Conservation (phyloP, 2,888 invertebrate species). For the Campoplex capitator region DNA sequence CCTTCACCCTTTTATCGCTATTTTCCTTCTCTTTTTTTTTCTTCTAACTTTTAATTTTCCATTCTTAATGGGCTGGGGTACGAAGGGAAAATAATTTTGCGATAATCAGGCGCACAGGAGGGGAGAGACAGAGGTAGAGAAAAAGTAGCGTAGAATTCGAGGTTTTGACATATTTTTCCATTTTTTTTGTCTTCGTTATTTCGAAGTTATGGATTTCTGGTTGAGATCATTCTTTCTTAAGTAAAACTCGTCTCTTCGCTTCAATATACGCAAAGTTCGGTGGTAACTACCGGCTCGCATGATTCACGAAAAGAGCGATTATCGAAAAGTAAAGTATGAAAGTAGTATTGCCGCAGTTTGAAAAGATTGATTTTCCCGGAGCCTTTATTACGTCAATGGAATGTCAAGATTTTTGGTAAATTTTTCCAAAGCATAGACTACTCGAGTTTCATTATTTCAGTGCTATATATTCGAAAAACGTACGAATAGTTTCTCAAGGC, state of each 20-base stretch:
- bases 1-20: not conserved
- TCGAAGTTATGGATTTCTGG: not conserved
- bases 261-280: not conserved
- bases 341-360: slow-evolving; percentile 2
- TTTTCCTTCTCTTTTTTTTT: not conserved
- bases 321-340: not conserved
- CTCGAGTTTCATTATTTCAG: not conserved
- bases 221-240: not conserved
- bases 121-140: not conserved
- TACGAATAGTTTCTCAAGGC: not conserved
- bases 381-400: not conserved
- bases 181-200: not conserved
- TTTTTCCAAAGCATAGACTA: not conserved
- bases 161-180: not conserved
- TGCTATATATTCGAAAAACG: not conserved
- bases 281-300: not conserved
- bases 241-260: not conserved
- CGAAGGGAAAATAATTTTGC: not conserved
- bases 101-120: not conserved
- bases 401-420: not conserved
- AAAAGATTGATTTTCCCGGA: not conserved
- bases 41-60: not conserved
- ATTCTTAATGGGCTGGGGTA: not conserved
- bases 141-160: not conserved
- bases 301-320: not conserved